Evolutionary conservation across 2,113 vertebrate species (phyloP).

Genomic region (Marcusenius ussheri): DNA sequence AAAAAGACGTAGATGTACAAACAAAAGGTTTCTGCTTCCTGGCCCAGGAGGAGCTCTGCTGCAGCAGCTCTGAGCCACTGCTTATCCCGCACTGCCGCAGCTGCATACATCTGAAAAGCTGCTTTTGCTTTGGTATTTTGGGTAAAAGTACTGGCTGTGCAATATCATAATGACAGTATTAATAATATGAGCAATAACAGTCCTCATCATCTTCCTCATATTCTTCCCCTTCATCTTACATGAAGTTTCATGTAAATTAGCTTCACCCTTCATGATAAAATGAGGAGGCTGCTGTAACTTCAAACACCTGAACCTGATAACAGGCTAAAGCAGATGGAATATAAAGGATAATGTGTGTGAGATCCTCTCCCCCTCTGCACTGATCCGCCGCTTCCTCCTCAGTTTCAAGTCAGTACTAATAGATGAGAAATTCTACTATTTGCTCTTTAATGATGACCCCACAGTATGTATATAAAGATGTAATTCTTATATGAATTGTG

Average conservation of each 20-base stretch:
- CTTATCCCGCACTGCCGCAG: not conserved
- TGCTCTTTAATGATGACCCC: not conserved
- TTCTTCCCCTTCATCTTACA: not conserved
- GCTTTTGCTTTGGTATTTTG: not conserved
- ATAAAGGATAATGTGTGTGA: not conserved
- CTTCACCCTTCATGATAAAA: not conserved
- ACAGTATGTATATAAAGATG: not conserved
- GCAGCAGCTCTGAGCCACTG: not conserved
- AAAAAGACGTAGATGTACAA: not conserved
- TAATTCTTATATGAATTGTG: not conserved
- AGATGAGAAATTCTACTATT: not conserved
- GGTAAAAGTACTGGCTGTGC: not conserved
- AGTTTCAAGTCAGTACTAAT: not conserved
- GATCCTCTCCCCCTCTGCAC: not conserved
- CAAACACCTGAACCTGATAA: not conserved
- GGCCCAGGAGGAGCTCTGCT: not conserved
- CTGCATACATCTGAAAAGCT: not conserved
- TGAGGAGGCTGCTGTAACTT: not conserved
- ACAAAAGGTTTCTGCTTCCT: not conserved
- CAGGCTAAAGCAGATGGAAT: not conserved
- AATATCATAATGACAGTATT: not conserved
- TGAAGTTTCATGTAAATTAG: not conserved
- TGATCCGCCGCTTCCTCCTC: not conserved
- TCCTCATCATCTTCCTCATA: not conserved
- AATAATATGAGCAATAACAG: not conserved